phyloP scores from a whole-genome alignment of 2,113 vertebrate genomes.

The Eclectus roratus region DNA sequence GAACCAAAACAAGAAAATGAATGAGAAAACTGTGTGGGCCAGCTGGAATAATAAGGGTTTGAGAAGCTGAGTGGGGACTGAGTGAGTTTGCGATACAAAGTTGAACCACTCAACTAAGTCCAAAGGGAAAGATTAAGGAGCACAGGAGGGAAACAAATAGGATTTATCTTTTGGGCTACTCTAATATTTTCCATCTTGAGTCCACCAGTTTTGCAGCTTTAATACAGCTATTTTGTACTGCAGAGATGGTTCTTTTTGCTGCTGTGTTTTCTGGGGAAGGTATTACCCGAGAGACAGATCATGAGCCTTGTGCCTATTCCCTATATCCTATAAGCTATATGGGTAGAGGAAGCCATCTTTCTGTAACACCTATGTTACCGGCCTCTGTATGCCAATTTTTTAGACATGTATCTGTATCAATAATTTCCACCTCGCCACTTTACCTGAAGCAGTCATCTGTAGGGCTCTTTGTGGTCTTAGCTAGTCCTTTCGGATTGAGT shows the following conservation, averaged over 20 bases:
- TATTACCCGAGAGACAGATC: not conserved
- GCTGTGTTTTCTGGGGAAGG: not conserved
- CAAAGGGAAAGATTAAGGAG: not conserved
- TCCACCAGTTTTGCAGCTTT: not conserved
- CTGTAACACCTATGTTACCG: not conserved
- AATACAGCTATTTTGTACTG: not conserved
- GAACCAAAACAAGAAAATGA: not conserved
- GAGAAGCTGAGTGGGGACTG: not conserved
- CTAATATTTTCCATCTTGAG: not conserved
- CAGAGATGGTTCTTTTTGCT: not conserved
- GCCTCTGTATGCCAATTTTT: not conserved
- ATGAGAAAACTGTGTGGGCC: not conserved
- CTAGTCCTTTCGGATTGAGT: not conserved
- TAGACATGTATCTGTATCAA: not conserved
- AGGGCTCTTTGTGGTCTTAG: not conserved
- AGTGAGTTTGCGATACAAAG: not conserved
- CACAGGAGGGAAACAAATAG: not conserved
- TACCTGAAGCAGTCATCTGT: not conserved
- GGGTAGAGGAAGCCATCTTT: not conserved
- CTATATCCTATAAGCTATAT: not conserved
- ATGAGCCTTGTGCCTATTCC: not conserved
- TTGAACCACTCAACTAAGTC: not conserved
- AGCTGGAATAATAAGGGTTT: not conserved
- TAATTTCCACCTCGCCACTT: not conserved
- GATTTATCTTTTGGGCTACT: not conserved